These are phyloP conservation scores for Erythrocercus mccallii DNA, from an alignment of 2,113 vertebrate species.

Conservation along the genomic window DNA sequence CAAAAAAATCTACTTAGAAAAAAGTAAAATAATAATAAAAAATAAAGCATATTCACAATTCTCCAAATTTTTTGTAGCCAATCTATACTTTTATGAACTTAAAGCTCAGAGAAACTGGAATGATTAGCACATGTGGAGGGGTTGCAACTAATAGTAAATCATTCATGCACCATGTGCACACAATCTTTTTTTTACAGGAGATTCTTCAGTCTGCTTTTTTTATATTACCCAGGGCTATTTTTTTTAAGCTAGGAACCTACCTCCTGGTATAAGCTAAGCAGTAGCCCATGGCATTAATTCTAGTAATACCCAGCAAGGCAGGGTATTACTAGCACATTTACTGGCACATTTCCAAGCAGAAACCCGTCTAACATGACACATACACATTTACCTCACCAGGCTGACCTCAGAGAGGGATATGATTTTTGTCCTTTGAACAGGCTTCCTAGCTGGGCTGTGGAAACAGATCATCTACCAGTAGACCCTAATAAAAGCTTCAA, in stretches of 20 bases:
- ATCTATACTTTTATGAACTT: background rate
- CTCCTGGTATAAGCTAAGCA: background rate
- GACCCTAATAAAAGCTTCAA: background rate
- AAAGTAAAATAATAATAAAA: background rate
- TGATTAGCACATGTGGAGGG: background rate
- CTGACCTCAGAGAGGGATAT: background rate
- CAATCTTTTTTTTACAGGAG: background rate
- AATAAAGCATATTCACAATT: background rate
- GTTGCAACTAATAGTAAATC: background rate
- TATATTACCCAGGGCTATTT: background rate
- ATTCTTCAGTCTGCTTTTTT: background rate
- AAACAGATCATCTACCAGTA: background rate
- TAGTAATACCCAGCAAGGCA: background rate
- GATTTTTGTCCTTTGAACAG: background rate
- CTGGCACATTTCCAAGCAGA: background rate
- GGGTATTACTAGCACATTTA: too few species aligned
- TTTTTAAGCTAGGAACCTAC: background rate
- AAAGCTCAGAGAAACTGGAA: background rate
- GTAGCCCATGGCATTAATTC: background rate
- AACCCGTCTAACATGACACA: background rate
- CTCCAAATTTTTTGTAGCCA: background rate
- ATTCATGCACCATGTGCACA: background rate
- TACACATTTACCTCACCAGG: background rate
- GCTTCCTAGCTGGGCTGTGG: background rate
- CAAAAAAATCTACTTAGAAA: background rate